Evolutionary conservation across 2,888 invertebrate species (phyloP).

Genomic region (Pristionchus exspectatus): DNA sequence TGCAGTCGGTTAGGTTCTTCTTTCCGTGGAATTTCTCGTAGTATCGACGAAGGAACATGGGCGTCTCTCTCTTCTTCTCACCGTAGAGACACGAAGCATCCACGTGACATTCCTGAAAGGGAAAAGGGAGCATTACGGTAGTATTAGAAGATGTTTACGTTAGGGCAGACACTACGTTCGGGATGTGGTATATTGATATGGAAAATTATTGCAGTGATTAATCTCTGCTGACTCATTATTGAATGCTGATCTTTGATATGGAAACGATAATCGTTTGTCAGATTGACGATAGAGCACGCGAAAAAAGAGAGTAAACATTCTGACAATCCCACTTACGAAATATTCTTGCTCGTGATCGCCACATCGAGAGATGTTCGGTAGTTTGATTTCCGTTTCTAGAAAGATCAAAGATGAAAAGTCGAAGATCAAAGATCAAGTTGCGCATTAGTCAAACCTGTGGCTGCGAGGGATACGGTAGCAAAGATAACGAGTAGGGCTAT

Average conservation of each 20-base stretch:
- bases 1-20: background rate
- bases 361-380: background rate
- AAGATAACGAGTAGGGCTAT: background rate
- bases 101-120: slow-evolving; percentile 15
- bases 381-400: background rate
- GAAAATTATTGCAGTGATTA: background rate
- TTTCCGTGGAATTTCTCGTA: background rate
- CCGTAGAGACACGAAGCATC: background rate
- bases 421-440: background rate
- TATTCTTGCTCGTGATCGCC: background rate
- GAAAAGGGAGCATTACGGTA: background rate
- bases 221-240: too few relatives aligned
- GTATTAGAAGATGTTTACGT: background rate
- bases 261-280: too few relatives aligned
- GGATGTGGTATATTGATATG: too few relatives aligned
- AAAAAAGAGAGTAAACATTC: background rate
- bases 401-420: background rate
- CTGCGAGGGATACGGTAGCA: background rate
- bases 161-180: too few relatives aligned
- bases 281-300: too few relatives aligned
- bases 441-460: background rate
- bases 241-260: background rate
- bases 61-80: background rate
- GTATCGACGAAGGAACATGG: background rate
- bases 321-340: background rate